Base-by-base conservation (phyloP, 2,797 vertebrate species). In the Cossypha niveicapilla region DNA sequence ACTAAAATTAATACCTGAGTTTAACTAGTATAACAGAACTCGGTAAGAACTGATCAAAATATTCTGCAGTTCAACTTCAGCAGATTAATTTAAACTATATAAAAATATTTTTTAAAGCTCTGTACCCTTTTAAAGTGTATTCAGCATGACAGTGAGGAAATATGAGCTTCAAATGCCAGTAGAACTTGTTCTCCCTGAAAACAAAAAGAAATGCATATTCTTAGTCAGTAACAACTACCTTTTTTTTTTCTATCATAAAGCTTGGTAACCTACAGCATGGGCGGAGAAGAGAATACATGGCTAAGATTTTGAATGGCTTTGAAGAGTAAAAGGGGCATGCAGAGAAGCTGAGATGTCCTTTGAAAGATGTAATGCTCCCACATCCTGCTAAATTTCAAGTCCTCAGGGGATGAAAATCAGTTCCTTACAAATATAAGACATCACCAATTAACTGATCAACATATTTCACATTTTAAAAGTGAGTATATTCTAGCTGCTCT, bases 101-200 rank as follows among this genome's bases (percentile, higher is more conserved):
- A 81, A 78, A 80, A 73, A 45, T 22, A 1, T 22, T 11, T 83
- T 78, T 81, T 80, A 78, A 96, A 82, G 37, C 11, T 74, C 58
- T 56, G 24, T 98, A 99, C 99, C 98, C 98, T 98, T 97, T 98
- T 90, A 98, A 98, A 95, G 94, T 96, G 82, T 98, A 99, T 92
- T 98, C 98, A 19, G 98, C 97, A 44, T 93, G 93, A 97, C 98
- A 98, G 92, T 99, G 98, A 84, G 98, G 98, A 97, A 99, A 99
- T 22, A 98, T 2, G 22, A 99, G 98, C 97, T 99, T 99, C 97
- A 99, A 92, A 90, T 99, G 98, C 99, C 99, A 99, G 96, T 98
- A 98, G 96, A 99, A 98, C 74, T 92, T 96, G 39, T 97, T 98
- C 66, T 98, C 98, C 92, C 99, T 99, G 96, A 86, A 97, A 88